These are phyloP conservation scores for Acanthopagrus latus DNA, from an alignment of 2,797 vertebrate genomes.

Conservation along the genomic window DNA sequence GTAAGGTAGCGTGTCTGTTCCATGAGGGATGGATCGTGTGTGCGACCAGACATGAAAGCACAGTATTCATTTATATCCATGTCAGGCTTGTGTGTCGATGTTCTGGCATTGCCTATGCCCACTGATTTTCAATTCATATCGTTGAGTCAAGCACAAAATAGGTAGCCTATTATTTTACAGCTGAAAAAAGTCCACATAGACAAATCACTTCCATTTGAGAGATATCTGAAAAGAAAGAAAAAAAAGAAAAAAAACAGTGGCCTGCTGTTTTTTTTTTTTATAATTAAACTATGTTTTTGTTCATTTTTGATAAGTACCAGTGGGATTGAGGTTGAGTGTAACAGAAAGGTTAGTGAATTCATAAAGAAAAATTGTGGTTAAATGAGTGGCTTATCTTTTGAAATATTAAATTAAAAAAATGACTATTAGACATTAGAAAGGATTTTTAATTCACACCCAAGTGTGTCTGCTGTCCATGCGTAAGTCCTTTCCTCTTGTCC, in stretches of 20 bases:
- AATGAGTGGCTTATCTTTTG: not conserved
- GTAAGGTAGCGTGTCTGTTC: no score
- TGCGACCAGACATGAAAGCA: no score
- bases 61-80: no score
- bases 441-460: not conserved
- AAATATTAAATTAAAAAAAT: not conserved
- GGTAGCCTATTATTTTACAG: not conserved
- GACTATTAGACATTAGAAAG: not conserved
- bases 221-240: not conserved
- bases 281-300: not conserved
- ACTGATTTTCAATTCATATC: no score
- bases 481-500: constrained; percentile 30
- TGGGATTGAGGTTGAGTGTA: not conserved
- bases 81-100: no score
- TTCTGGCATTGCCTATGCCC: no score
- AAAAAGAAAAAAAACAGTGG: not conserved
- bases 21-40: no score
- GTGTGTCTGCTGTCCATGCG: not conserved
- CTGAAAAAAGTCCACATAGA: not conserved
- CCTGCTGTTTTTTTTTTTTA: no score
- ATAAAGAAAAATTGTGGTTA: not conserved
- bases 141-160: not conserved
- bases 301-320: not conserved
- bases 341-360: not conserved
- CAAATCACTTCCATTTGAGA: not conserved